Evolutionary conservation across 2,113 vertebrate genomes (phyloP), one percentile per base, ranked within the genome.

Genomic region (Chaetura pelagica): DNA sequence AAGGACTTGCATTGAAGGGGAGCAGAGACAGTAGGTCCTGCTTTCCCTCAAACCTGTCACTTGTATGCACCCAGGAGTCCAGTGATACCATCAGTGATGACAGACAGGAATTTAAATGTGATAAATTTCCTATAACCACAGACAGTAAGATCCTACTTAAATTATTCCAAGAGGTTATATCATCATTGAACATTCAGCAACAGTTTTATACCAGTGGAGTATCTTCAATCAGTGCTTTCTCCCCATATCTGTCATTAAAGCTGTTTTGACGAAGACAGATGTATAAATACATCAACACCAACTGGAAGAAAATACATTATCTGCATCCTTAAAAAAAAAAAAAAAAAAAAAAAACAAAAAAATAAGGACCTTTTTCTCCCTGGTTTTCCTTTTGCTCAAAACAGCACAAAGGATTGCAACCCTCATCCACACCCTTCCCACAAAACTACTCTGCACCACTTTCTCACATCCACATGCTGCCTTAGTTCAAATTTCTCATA

Each of bases 171-270:
- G 59, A 88, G 63, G 34, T 48, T 74, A 15, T 17, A 21, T 26
- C 55, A 26, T 48, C 59, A 12, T 1, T 52, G 82, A 72, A 17
- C 2, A 0, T 6, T 40, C 75, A 83, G 42, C 51, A 80, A 21
- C 3, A 14, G 54, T n/a, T 91, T 51, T 23, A 22, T 10, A 24
- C 9, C 59, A 38, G 16, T 0, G 0, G 8, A 62, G 12, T 57
- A 82, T 49, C 73, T 49, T 61, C 77, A 61, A 26, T 8, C 62
- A 46, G 19, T 46, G 32, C 38, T 55, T 91, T 57, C 34, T 66
- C 35, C 35, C 12, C 46, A 27, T 4, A 3, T 24, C 73, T 68
- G 8, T 80, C 76, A 67, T 46, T 87, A 87, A 95, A 87, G 15
- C 22, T 69, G 22, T 14, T 84, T 84, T 62, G 42, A 29, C 17